These are phyloP conservation scores for Apotomis turbidana DNA, from an alignment of 2,888 invertebrate species.

Conservation along the genomic window DNA sequence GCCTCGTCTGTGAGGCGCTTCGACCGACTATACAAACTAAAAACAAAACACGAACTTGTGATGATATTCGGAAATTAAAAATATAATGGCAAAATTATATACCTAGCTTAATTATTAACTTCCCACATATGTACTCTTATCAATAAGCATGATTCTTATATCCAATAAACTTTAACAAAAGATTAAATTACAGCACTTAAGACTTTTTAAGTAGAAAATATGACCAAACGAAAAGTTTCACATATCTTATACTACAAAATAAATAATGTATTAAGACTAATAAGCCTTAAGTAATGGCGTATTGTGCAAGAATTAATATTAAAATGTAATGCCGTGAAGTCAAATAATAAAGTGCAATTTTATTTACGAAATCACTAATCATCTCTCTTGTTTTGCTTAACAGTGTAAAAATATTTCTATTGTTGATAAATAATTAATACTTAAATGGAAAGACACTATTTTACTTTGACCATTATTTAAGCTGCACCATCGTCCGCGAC, in stretches of 20 bases:
- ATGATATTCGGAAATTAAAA: slow-evolving; percentile 57
- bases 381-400: slow-evolving; percentile 35
- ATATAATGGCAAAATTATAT: slow-evolving; percentile 66
- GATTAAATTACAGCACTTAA: slow-evolving; percentile 39
- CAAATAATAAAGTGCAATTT: slow-evolving; percentile 8
- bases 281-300: slow-evolving; percentile 23
- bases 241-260: slow-evolving; percentile 33
- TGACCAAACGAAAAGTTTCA: slow-evolving; percentile 11
- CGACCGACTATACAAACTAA: slow-evolving; percentile 39
- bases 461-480: slow-evolving; percentile 19
- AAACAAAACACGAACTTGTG: slow-evolving; percentile 56
- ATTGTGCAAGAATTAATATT: slow-evolving; percentile 16
- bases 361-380: slow-evolving; percentile 28
- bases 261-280: slow-evolving; percentile 36
- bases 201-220: slow-evolving; percentile 21
- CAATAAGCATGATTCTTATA: slow-evolving; percentile 50
- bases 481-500: slow-evolving; percentile 27
- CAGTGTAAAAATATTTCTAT: slow-evolving; percentile 37
- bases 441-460: slow-evolving; percentile 32
- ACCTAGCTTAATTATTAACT: slow-evolving; percentile 50
- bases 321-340: slow-evolving; percentile 13
- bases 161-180: slow-evolving; percentile 45
- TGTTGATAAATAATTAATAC: slow-evolving; percentile 34
- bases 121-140: slow-evolving; percentile 55
- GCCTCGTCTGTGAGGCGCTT: slow-evolving; percentile 43